Conservation (phyloP, 1,140 invertebrate species). For the Zaprionus ornatus region DNA sequence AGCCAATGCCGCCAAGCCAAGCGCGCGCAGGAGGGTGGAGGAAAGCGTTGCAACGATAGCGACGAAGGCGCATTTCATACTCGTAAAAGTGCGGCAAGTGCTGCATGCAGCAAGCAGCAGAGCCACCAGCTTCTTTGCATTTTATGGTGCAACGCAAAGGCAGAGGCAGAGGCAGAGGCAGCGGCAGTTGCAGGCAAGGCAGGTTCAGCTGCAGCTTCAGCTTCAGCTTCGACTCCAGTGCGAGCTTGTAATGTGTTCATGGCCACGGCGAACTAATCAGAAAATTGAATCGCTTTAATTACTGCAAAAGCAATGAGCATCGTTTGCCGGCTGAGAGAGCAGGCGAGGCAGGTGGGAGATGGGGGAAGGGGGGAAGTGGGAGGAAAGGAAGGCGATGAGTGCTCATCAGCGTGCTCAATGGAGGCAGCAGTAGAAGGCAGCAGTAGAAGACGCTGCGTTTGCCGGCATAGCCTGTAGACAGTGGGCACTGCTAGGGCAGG, state of each 20-base stretch:
- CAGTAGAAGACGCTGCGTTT: background rate
- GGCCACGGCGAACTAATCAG: slow-evolving; percentile 81
- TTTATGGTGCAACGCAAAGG: slow-evolving; percentile 64
- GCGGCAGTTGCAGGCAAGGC: background rate
- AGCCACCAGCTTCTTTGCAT: slow-evolving; percentile 63
- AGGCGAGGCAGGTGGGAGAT: slow-evolving; percentile 11
- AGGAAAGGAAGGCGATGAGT: slow-evolving; percentile 13
- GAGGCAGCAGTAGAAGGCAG: slow-evolving; percentile 3
- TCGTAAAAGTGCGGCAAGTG: slow-evolving; percentile 46
- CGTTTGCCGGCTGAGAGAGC: slow-evolving; percentile 29
- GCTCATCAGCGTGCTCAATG: slow-evolving; percentile 38
- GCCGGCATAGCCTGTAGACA: slow-evolving; percentile 11
- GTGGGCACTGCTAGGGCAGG: background rate
- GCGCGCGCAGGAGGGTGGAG: background rate
- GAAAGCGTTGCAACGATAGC: background rate
- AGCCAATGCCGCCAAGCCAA: background rate
- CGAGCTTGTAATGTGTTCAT: slow-evolving; percentile 63
- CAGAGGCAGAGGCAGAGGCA: background rate
- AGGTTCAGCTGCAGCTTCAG: background rate
- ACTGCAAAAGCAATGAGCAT: slow-evolving; percentile 78
- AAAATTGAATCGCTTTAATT: slow-evolving; percentile 83
- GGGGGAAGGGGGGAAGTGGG: background rate
- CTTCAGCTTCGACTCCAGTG: background rate
- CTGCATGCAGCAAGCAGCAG: slow-evolving; percentile 29
- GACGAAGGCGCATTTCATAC: slow-evolving; percentile 7